phyloP scores from a whole-genome alignment of 1,140 invertebrate species.

The Drosophila lini region DNA sequence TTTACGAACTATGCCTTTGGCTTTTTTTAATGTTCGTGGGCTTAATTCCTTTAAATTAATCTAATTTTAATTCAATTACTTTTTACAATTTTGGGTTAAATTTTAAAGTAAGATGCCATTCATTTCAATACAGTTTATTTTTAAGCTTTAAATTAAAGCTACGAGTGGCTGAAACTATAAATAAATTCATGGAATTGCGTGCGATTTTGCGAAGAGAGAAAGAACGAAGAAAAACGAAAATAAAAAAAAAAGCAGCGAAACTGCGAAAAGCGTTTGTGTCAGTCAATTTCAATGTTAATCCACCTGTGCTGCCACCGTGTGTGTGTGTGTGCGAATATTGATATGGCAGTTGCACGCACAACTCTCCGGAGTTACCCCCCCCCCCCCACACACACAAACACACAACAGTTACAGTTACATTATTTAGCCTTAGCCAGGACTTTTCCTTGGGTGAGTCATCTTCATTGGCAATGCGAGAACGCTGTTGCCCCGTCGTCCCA shows the following conservation, averaged over 20 bases:
- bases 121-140: too few species aligned
- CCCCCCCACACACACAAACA: neutral
- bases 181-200: constrained; percentile 22
- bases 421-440: constrained; percentile 35
- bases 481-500: constrained; percentile 56
- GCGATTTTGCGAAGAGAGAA: neutral
- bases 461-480: constrained; percentile 52
- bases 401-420: constrained; percentile 23
- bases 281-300: constrained; percentile 69
- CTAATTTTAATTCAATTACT: neutral
- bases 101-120: neutral
- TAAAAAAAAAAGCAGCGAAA: constrained; percentile 1
- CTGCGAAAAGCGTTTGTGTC: constrained; percentile 44
- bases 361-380: constrained; percentile 33
- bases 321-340: constrained; percentile 56
- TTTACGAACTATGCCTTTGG: too few species aligned
- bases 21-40: too few species aligned
- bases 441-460: constrained; percentile 57
- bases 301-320: constrained; percentile 32
- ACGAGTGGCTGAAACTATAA: neutral
- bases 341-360: constrained; percentile 79
- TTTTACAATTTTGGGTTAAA: too few species aligned
- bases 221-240: neutral
- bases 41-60: neutral
- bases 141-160: neutral